Conservation (phyloP, 2,113 vertebrate genomes). For the Myxocyprinus asiaticus region DNA sequence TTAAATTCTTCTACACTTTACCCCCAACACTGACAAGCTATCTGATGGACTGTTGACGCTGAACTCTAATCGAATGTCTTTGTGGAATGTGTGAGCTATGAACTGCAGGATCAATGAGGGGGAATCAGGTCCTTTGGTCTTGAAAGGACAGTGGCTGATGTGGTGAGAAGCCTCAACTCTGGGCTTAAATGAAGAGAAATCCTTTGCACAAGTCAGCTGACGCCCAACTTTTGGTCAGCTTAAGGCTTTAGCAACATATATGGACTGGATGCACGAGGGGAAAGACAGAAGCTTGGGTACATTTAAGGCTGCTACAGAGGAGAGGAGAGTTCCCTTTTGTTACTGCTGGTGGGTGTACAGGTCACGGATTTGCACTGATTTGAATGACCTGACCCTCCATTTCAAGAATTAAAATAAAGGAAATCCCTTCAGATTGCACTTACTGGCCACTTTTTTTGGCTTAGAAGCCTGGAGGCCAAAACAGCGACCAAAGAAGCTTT, state of each 20-base stretch:
- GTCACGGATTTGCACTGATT: conserved; percentile 11
- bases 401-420: conserved; percentile 53
- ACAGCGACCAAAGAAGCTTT: conserved; percentile 52
- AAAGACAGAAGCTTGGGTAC: neutral
- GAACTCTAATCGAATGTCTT: neutral
- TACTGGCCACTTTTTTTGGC: conserved; percentile 53
- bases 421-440: conserved; percentile 70
- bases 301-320: conserved; percentile 32
- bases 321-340: conserved; percentile 16
- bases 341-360: conserved; percentile 8
- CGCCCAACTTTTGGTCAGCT: too few relatives aligned
- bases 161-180: neutral
- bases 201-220: neutral
- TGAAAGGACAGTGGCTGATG: neutral
- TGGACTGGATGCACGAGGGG: neutral
- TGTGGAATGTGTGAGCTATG: conserved; percentile 16
- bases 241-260: neutral
- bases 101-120: neutral
- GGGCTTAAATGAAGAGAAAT: neutral
- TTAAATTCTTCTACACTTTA: neutral
- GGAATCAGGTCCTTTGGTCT: conserved; percentile 26
- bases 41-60: conserved; percentile 29
- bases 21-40: neutral
- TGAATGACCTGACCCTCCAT: conserved; percentile 11
- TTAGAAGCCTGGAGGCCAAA: conserved; percentile 55